These are phyloP conservation scores for Drosophila macrospina DNA, from an alignment of 2,888 invertebrate species.

Conservation along the genomic window DNA sequence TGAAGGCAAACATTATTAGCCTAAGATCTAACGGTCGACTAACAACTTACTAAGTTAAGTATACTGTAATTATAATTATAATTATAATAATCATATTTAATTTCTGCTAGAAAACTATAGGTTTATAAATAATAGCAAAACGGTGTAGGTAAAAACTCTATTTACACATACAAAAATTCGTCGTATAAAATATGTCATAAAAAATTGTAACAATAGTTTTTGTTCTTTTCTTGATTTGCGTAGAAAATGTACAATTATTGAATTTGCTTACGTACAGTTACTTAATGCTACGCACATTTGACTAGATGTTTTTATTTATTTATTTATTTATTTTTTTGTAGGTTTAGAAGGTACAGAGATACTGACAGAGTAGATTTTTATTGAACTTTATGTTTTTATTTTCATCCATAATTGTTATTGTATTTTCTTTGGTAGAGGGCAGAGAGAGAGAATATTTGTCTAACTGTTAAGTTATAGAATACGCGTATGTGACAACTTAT, in stretches of 20 bases:
- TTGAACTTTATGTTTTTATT: conserved; percentile 1
- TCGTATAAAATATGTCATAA: conserved; percentile 70
- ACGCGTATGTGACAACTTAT: conserved; percentile 16
- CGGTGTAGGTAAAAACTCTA: conserved; percentile 66
- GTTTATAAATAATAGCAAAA: conserved; percentile 48
- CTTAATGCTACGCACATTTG: conserved; percentile 66
- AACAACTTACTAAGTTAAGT: conserved; percentile 61
- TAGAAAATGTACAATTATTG: conserved; percentile 74
- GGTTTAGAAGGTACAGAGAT: conserved; percentile 82
- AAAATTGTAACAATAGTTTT: conserved; percentile 68
- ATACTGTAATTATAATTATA: conserved; percentile 46
- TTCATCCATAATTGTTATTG: conserved; percentile 20
- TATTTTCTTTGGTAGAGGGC: conserved; percentile 5
- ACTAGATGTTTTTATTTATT: conserved; percentile 53
- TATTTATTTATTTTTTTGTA: conserved; percentile 46
- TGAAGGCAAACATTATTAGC: conserved; percentile 59
- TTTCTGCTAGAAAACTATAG: conserved; percentile 64
- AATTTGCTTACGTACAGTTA: conserved; percentile 65
- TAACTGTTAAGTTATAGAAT: conserved; percentile 12
- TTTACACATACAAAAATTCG: conserved; percentile 73
- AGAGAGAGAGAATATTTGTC: conserved; percentile 21
- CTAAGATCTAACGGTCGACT: conserved; percentile 62
- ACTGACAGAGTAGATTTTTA: conserved; percentile 69
- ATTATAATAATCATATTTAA: conserved; percentile 42
- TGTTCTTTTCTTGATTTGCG: conserved; percentile 19